Conservation (phyloP, 2,888 invertebrate species). For the Cyclophora albipunctata region DNA sequence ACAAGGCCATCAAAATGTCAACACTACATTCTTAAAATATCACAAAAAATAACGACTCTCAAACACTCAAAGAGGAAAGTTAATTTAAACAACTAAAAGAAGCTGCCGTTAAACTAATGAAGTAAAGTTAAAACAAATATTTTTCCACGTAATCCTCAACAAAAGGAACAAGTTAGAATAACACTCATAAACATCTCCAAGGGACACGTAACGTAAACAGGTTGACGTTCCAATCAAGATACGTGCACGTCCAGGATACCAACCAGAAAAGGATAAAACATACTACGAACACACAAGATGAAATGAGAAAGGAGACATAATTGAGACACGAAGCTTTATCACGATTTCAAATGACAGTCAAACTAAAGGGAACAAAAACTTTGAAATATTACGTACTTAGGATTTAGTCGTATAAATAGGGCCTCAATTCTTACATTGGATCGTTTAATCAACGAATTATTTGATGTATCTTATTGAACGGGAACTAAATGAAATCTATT, state of each 20-base stretch:
- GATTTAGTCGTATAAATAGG: too few species aligned
- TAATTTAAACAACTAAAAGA: too few species aligned
- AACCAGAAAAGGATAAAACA: constrained; percentile 28
- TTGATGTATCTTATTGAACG: too few species aligned
- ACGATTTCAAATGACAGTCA: constrained; percentile 29
- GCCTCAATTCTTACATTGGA: too few species aligned
- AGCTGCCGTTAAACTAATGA: neutral
- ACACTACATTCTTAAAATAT: too few species aligned
- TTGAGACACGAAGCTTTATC: constrained; percentile 28
- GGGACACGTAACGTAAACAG: constrained; percentile 34
- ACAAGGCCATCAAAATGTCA: too few species aligned
- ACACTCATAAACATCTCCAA: constrained; percentile 17
- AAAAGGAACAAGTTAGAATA: constrained; percentile 10
- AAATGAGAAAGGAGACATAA: constrained; percentile 27
- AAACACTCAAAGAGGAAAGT: too few species aligned
- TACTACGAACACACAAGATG: constrained; percentile 14
- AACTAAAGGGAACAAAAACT: constrained; percentile 12
- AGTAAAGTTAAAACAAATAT: neutral
- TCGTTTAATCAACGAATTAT: too few species aligned
- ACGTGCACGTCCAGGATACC: constrained; percentile 28
- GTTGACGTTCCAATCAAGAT: constrained; percentile 51
- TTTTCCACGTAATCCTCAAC: too few species aligned
- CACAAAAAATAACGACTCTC: too few species aligned
- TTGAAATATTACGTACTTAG: constrained; percentile 6
- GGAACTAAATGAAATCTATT: too few species aligned